phyloP scores from a whole-genome alignment of 1,140 invertebrate genomes.

The Centruroides vittatus region DNA sequence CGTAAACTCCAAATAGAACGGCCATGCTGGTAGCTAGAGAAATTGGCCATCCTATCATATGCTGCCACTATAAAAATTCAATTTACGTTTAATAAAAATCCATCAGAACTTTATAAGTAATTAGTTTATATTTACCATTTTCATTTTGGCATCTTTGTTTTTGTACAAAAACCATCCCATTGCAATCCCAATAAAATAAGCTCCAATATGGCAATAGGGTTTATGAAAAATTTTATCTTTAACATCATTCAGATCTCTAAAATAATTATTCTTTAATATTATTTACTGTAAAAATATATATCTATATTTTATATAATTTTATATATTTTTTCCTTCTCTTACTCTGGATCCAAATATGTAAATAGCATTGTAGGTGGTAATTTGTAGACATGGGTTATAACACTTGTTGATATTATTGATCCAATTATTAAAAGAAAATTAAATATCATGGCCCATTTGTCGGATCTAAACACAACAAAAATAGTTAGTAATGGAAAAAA shows the following conservation, averaged over 20 bases:
- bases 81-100: not conserved
- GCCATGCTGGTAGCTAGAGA: slow-evolving; percentile 7
- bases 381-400: not conserved
- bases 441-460: too few species aligned
- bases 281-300: too few species aligned
- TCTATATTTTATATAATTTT: too few species aligned
- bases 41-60: slow-evolving; percentile 9
- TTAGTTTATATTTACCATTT: slow-evolving; percentile 1
- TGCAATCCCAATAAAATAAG: slow-evolving; percentile 16
- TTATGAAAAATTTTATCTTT: too few species aligned
- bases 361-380: not conserved
- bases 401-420: too few species aligned
- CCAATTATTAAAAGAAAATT: too few species aligned
- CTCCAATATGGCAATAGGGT: slow-evolving; percentile 17
- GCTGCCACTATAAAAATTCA: not conserved
- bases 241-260: too few species aligned
- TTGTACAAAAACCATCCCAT: slow-evolving; percentile 12
- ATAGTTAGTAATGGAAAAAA: too few species aligned
- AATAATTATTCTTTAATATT: too few species aligned
- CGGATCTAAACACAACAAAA: too few species aligned
- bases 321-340: not conserved
- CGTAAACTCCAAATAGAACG: slow-evolving; percentile 9
- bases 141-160: slow-evolving; percentile 5
- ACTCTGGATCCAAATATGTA: not conserved
- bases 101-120: not conserved